A percentile compares a stretch with the other conserved stretches of the same genome.
Conservation (phyloP, 2,888 invertebrate genomes). For the Heliconius sara region DNA sequence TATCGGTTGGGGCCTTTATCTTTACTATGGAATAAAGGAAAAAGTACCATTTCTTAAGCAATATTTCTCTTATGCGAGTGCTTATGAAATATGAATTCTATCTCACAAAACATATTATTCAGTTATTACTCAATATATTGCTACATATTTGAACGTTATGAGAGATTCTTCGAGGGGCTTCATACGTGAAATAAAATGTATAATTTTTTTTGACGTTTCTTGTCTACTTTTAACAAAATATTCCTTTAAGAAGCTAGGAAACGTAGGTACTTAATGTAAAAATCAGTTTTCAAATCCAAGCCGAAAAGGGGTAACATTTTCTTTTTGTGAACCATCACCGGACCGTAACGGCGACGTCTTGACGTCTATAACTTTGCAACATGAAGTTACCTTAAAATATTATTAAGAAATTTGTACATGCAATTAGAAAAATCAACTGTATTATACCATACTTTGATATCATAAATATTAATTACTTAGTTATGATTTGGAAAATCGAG, state of each 20-base stretch:
- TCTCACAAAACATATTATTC: slow-evolving; percentile 81
- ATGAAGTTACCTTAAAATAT: slow-evolving; percentile 9
- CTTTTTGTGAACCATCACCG: slow-evolving; percentile 50
- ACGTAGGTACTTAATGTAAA: neutral
- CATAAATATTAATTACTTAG: too few species aligned
- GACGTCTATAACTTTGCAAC: slow-evolving; percentile 53
- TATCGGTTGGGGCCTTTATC: slow-evolving; percentile 72
- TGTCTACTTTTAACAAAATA: too few species aligned
- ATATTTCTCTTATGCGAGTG: slow-evolving; percentile 78
- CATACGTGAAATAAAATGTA: slow-evolving; percentile 3
- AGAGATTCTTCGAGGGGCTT: slow-evolving; percentile 8
- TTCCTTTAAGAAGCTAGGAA: neutral
- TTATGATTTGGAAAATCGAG: too few species aligned
- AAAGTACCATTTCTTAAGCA: slow-evolving; percentile 71
- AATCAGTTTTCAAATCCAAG: slow-evolving; percentile 20
- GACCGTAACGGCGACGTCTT: slow-evolving; percentile 70
- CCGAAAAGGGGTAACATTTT: slow-evolving; percentile 24
- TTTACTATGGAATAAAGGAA: slow-evolving; percentile 77
- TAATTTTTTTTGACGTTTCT: neutral
- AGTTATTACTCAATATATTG: slow-evolving; percentile 74
- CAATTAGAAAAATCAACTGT: neutral
- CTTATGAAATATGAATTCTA: slow-evolving; percentile 83
- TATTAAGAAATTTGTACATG: neutral
- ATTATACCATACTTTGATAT: too few species aligned
- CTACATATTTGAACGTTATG: slow-evolving; percentile 56